Conservation (phyloP, 2,888 invertebrate species). For the Mimumesa dahlbomi region DNA sequence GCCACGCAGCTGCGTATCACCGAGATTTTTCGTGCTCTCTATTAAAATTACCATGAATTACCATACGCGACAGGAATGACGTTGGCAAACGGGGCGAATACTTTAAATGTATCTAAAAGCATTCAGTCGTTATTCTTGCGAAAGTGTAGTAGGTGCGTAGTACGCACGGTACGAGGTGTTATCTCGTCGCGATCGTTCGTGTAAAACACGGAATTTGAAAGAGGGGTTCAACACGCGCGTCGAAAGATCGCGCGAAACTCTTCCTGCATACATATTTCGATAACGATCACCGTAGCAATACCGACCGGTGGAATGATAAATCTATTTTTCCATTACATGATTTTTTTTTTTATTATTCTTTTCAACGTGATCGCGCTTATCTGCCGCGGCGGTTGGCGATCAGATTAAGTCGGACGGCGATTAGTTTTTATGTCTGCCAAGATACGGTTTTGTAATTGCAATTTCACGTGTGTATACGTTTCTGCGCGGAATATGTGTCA, state of each 20-base stretch:
- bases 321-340: neutral
- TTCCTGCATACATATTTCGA: conserved; percentile 1
- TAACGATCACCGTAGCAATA: neutral
- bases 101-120: conserved; percentile 36
- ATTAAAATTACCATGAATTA: conserved; percentile 58
- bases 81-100: conserved; percentile 26
- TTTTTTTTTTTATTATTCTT: neutral
- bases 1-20: conserved; percentile 23
- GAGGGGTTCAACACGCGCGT: neutral
- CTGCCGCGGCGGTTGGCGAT: neutral
- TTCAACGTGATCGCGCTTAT: neutral
- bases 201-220: conserved; percentile 21
- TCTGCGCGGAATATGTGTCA: too few relatives aligned
- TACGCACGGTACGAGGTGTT: conserved; percentile 26
- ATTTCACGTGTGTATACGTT: too few relatives aligned
- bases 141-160: conserved; percentile 17
- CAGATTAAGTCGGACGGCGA: neutral
- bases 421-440: neutral
- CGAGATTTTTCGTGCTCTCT: conserved; percentile 19
- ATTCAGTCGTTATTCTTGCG: conserved; percentile 49
- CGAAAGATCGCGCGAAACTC: neutral
- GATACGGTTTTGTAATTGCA: conserved; percentile 1
- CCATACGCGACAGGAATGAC: conserved; percentile 48
- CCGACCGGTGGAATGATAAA: neutral
- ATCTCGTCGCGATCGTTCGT: conserved; percentile 33